Base-by-base conservation (phyloP, 2,888 invertebrate species). In the Drosophila anomelani region DNA sequence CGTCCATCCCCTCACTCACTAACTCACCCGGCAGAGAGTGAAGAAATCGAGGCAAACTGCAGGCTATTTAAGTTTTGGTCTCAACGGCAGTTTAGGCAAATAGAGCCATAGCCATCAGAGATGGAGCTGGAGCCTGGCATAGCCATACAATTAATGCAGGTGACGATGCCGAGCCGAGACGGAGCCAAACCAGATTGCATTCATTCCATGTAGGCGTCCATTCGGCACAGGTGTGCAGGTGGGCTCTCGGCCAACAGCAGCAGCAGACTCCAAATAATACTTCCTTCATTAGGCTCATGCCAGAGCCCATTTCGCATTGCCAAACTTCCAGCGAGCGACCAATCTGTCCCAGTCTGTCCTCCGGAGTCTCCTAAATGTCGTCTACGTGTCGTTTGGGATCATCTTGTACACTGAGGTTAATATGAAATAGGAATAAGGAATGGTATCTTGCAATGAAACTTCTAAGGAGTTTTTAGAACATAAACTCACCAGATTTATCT, bases 121-220 rank as follows among this genome's bases (percentile, higher is more conserved):
- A 20, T 36, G 17, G 17, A 53, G 53, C 32, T 44, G 26, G 12
- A 36, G 47, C 72, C 70, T 51, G 32, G 49, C 34, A 51, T 70
- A 81, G 81, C 78, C 78, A 75, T 75, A 67, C 77, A 87, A 87
- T 85, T 85, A 85, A 87, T 85, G 85, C 87, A 80, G 60, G 49
- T 70, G 77, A 58, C 75, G 78, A 70, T 70, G 78, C 68, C 49
- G 46, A 34, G 23, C n/a, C 23, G 43, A 41, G 51, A 49, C 51
- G 58, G 20, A 54, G 41, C 63, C 41, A 62, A 59, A 67, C 66
- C 66, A 66, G 53, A 66, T 63, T 63, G 67, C 54, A 26, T 72
- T 55, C 43, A 51, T 51, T 34, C 64, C 66, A 66, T 71, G 56
- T 53, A 56, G 57, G 60, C 70, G 67, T 79, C 66, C 58, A 20